phyloP scores from a whole-genome alignment of 1,140 invertebrate species.

The Oedothorax gibbosus region DNA sequence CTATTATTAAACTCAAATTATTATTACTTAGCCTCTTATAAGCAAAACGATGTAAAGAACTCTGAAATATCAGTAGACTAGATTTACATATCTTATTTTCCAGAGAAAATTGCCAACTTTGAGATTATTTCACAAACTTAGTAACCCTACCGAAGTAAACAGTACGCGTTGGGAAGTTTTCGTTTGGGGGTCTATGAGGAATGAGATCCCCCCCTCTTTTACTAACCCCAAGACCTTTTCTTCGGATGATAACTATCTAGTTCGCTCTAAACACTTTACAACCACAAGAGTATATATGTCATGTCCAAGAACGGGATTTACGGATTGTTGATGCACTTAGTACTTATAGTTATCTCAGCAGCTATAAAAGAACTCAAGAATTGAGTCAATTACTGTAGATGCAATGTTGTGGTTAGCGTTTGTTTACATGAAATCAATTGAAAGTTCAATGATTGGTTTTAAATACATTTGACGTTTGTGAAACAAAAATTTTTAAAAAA shows the following conservation, averaged over 20 bases:
- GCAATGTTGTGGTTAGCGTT: not conserved
- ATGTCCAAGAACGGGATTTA: slow-evolving; percentile 28
- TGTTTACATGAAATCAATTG: not conserved
- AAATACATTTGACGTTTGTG: no score
- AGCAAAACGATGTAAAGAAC: no score
- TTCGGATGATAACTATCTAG: slow-evolving; percentile 31
- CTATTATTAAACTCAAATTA: no score
- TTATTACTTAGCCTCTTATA: no score
- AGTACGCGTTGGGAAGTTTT: not conserved
- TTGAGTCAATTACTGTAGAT: not conserved
- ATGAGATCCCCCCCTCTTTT: not conserved
- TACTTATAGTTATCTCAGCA: no score
- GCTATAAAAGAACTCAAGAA: not conserved
- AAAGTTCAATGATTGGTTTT: no score
- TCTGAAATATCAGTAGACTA: no score
- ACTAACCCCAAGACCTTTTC: slow-evolving; percentile 2
- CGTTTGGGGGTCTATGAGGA: not conserved
- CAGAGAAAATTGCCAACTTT: no score
- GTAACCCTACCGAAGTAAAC: not conserved
- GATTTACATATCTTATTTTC: no score
- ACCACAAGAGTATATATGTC: slow-evolving; percentile 2
- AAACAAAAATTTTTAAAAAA: no score
- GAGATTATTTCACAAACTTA: no score
- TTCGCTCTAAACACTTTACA: slow-evolving; percentile 35
- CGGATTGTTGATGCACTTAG: slow-evolving; percentile 27